These are phyloP conservation scores for Rhegmatorhina hoffmannsi DNA, from an alignment of 2,113 vertebrate genomes.

Conservation along the genomic window DNA sequence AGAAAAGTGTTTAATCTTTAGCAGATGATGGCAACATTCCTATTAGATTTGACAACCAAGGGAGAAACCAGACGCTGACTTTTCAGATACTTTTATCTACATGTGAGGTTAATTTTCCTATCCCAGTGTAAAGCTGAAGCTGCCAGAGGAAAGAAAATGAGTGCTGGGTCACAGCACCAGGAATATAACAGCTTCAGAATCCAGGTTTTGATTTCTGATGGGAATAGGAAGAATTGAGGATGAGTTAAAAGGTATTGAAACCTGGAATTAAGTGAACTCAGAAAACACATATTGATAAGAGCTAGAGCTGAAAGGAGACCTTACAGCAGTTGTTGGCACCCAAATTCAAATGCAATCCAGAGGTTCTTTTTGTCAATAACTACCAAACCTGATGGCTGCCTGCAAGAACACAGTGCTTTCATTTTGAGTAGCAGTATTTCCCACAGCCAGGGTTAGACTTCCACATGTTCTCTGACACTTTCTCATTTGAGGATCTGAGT, in stretches of 20 bases:
- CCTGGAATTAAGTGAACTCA: not conserved
- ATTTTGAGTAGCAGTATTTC: not conserved
- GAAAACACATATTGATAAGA: not conserved
- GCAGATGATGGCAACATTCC: not conserved
- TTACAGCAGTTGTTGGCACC: not conserved
- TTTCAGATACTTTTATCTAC: conserved; percentile 2
- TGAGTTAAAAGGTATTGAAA: not conserved
- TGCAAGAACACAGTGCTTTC: not conserved
- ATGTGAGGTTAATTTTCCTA: conserved; percentile 27
- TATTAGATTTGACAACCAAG: not conserved
- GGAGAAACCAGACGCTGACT: not conserved
- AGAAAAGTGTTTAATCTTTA: conserved; percentile 40
- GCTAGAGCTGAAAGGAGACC: not conserved
- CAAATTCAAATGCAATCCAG: not conserved
- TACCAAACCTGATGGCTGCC: not conserved
- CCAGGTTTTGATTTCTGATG: not conserved
- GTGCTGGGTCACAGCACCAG: not conserved
- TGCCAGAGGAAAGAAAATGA: not conserved
- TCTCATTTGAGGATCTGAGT: not conserved
- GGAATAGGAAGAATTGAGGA: not conserved
- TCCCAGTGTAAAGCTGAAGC: not conserved
- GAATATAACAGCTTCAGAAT: not conserved
- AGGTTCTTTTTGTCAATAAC: not conserved
- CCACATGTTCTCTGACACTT: not conserved
- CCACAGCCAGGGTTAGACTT: not conserved